Evolutionary conservation across 2,113 vertebrate genomes (phyloP).

Genomic region (Ochotona princeps): DNA sequence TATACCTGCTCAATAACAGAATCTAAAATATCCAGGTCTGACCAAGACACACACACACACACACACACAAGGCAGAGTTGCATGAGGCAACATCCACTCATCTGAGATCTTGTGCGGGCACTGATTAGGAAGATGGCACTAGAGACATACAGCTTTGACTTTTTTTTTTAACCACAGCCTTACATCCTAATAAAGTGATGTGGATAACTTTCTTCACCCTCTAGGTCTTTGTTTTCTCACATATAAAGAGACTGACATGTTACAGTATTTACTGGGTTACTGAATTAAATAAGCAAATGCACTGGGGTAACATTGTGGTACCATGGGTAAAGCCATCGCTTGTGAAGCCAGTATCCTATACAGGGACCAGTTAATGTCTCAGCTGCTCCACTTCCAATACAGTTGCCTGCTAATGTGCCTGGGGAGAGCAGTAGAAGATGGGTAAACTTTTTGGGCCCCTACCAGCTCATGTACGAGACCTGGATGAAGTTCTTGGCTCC

Average conservation of each 20-base stretch:
- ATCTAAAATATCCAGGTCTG: not conserved
- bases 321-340: too few species aligned
- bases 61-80: not conserved
- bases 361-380: too few species aligned
- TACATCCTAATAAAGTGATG: not conserved
- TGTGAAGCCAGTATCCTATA: too few species aligned
- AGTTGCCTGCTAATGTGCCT: too few species aligned
- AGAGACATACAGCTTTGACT: not conserved
- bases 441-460: too few species aligned
- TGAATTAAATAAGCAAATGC: constrained; percentile 4
- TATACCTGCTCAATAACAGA: not conserved
- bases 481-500: too few species aligned
- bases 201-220: not conserved
- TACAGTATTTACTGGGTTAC: not conserved
- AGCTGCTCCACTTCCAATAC: too few species aligned
- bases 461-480: too few species aligned
- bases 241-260: not conserved
- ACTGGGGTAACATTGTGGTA: too few species aligned
- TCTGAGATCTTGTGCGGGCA: not conserved
- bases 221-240: not conserved
- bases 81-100: not conserved
- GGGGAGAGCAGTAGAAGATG: too few species aligned
- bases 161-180: not conserved
- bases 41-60: not conserved
- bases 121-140: not conserved